Conservation (phyloP, 2,113 vertebrate genomes). For the Tor tambroides region DNA sequence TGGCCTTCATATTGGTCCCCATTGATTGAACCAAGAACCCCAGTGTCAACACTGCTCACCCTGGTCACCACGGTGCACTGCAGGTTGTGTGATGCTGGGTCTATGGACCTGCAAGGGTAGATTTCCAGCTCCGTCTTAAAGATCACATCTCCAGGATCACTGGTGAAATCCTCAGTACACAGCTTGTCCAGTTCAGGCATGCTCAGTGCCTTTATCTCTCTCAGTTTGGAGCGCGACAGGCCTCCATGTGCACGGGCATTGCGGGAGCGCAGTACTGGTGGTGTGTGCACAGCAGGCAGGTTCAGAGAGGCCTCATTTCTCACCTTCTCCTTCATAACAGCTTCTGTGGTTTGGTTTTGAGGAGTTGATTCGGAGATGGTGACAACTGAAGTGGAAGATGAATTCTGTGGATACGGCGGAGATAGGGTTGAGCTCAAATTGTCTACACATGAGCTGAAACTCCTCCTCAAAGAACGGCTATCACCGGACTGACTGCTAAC, state of each 20-base stretch:
- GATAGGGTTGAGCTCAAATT: slow-evolving; percentile 59
- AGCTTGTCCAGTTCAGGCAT: slow-evolving; percentile 94
- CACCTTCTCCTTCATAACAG: slow-evolving; percentile 31
- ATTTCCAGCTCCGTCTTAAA: slow-evolving; percentile 80
- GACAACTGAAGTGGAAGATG: slow-evolving; percentile 51
- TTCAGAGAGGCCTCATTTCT: slow-evolving; percentile 1
- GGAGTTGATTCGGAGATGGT: slow-evolving; percentile 48
- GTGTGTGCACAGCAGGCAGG: slow-evolving; percentile 54
- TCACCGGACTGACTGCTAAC: slow-evolving; percentile 64
- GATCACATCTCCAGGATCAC: not conserved
- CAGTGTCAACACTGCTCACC: slow-evolving; percentile 49
- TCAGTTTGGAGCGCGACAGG: slow-evolving; percentile 77
- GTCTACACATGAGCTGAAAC: slow-evolving; percentile 81
- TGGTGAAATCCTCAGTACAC: slow-evolving; percentile 76
- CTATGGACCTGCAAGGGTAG: slow-evolving; percentile 44
- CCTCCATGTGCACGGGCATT: slow-evolving; percentile 60
- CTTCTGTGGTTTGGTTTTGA: slow-evolving; percentile 36
- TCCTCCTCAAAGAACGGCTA: slow-evolving; percentile 70
- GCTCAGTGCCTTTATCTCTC: slow-evolving; percentile 88
- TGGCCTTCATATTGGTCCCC: slow-evolving; percentile 49
- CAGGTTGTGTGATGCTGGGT: slow-evolving; percentile 1
- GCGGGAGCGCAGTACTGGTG: slow-evolving; percentile 69
- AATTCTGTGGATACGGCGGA: slow-evolving; percentile 59
- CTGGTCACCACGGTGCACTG: slow-evolving; percentile 47
- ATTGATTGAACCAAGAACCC: slow-evolving; percentile 51